phyloP scores from a whole-genome alignment of 2,888 invertebrate species.

The Cancer borealis region DNA sequence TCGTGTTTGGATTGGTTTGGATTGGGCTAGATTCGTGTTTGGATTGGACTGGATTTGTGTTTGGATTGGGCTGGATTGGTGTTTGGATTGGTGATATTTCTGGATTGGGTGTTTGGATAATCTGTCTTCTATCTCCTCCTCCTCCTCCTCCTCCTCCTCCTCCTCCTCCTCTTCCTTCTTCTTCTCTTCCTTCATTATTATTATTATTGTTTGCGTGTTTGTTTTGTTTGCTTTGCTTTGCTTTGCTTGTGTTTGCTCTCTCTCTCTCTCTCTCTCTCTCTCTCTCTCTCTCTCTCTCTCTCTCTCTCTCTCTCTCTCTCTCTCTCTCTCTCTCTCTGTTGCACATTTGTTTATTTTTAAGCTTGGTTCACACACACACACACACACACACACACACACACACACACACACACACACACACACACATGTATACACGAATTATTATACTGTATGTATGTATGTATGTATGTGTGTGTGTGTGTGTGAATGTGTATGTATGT shows the following conservation, averaged over 20 bases:
- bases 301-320: background rate
- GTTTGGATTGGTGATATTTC: too few relatives aligned
- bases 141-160: constrained; percentile 10
- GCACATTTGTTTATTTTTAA: too few relatives aligned
- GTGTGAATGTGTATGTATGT: constrained; percentile 2
- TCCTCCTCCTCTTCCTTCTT: background rate
- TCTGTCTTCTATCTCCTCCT: background rate
- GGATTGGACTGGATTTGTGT: too few relatives aligned
- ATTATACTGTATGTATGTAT: too few relatives aligned
- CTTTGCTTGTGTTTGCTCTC: background rate
- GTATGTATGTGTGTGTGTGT: background rate
- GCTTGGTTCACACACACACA: background rate
- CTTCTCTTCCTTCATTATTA: background rate
- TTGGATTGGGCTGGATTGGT: too few relatives aligned
- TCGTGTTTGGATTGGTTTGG: too few relatives aligned
- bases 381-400: background rate
- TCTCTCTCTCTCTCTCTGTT: background rate
- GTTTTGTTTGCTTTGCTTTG: background rate
- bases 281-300: too few relatives aligned
- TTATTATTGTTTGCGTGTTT: background rate
- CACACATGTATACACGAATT: background rate
- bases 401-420: too few relatives aligned
- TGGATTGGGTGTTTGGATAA: too few relatives aligned
- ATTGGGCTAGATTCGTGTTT: too few relatives aligned
- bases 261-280: too few relatives aligned